Conservation (phyloP, 2,888 invertebrate genomes). For the Criorhina ranunculi region DNA sequence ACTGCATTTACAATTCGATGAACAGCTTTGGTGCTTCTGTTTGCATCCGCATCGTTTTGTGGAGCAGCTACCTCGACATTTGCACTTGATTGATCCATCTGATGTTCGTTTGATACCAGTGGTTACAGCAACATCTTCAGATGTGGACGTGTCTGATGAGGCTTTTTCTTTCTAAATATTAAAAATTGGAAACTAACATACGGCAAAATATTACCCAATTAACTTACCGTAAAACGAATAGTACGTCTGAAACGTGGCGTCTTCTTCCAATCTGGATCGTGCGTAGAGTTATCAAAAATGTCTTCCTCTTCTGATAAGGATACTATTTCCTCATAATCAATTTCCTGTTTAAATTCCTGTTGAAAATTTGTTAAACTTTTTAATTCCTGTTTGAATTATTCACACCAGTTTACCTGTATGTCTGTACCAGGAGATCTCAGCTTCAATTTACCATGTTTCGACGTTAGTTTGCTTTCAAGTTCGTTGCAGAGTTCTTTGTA, state of each 20-base stretch:
- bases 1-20: slow-evolving; percentile 47
- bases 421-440: slow-evolving; percentile 15
- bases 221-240: slow-evolving; percentile 39
- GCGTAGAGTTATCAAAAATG: slow-evolving; percentile 31
- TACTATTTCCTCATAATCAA: slow-evolving; percentile 39
- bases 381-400: not conserved
- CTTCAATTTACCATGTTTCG: slow-evolving; percentile 72
- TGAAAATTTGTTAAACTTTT: too few species aligned
- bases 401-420: slow-evolving; percentile 50
- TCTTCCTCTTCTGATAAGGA: slow-evolving; percentile 63
- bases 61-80: slow-evolving; percentile 42
- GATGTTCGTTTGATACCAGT: slow-evolving; percentile 51
- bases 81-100: slow-evolving; percentile 45
- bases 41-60: slow-evolving; percentile 59
- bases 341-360: slow-evolving; percentile 35
- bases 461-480: slow-evolving; percentile 52
- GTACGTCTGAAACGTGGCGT: slow-evolving; percentile 73
- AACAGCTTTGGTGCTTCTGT: slow-evolving; percentile 29
- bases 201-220: not conserved
- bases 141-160: slow-evolving; percentile 7
- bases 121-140: slow-evolving; percentile 3
- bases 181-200: not conserved
- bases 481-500: slow-evolving; percentile 78
- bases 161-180: slow-evolving; percentile 56
- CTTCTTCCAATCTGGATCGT: slow-evolving; percentile 79